Evolutionary conservation across 23 tunicate genomes (phyloP), one percentile per base, ranked within the genome.

Genomic region (Ascidia mentula): DNA sequence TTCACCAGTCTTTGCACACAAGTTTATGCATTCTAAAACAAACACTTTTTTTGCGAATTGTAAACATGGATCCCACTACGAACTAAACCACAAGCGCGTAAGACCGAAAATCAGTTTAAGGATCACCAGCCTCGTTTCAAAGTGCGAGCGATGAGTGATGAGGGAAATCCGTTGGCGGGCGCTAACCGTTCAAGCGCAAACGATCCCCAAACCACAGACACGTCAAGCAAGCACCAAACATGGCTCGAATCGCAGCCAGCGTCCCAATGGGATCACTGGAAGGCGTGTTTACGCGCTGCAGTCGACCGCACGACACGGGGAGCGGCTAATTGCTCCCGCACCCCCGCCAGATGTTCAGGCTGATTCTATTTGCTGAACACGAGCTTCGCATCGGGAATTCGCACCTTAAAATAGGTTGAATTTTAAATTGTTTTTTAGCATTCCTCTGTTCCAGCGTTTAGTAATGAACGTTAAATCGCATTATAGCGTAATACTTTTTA

Each of bases 131-230:
- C 13, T 53, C 65, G 65, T 53, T 53, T 5, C 65, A 5, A 53
- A 3, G 65, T n/a, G n/a, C n/a, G 65, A 28, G 65, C 65, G 65
- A 3, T 53, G 65, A 53, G 28, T 20, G 65, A 53, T 28, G 65
- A 6, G 13, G 24, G 65, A 53, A 53, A 53, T 53, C 65, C 65
- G 65, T 20, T 28, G 22, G 65, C 13, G 65, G 65, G 13, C 65
- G 24, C 1, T 53, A 53, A 53, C 24, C 22, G 24, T 28, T 53
- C 4, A 26, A 20, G 4, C 28, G 22, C 65, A 53, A 53, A 28
- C 13, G 65, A 53, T 53, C 65, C 65, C 65, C 12, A 3, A 53
- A 53, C 65, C 65, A 53, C 65, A 53, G 65, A 53, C 65, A 53
- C 65, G 7, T 53, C 65, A 53, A 9, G 65, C 1, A 5, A 3